Conservation (phyloP, 2,113 vertebrate genomes). For the Clupea harengus region DNA sequence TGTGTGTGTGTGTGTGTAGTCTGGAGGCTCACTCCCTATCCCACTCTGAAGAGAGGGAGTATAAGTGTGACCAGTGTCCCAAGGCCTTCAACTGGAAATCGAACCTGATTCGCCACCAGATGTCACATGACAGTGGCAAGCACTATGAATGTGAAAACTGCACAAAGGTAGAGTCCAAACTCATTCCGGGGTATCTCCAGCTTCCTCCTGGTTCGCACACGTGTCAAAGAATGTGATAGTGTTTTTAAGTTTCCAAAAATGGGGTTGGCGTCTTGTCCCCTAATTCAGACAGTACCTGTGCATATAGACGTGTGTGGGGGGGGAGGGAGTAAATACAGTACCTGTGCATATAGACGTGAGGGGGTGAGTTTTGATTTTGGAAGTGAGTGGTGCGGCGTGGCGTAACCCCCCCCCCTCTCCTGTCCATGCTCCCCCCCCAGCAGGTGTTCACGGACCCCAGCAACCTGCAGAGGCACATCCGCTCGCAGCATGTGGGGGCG, state of each 20-base stretch:
- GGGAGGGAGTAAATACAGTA: conserved; percentile 1
- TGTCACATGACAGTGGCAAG: conserved; percentile 99
- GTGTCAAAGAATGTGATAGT: not conserved
- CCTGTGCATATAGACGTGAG: too few species aligned
- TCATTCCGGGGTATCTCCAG: conserved; percentile 46
- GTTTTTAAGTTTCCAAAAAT: not conserved
- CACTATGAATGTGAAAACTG: conserved; percentile 99
- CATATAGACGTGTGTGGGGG: not conserved
- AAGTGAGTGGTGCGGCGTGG: not conserved
- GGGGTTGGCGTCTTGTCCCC: not conserved
- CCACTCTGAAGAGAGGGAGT: conserved; percentile 95
- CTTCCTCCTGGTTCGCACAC: too few species aligned
- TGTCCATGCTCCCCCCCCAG: conserved; percentile 82
- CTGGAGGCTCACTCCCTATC: conserved; percentile 92
- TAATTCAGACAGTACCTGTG: not conserved
- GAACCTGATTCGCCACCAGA: conserved; percentile 99
- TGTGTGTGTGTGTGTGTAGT: conserved; percentile 64
- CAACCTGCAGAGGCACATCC: conserved; percentile 99
- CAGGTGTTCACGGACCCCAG: conserved; percentile 99
- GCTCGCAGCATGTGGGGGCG: conserved; percentile 97
- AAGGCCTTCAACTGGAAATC: conserved; percentile 99
- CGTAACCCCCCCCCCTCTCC: conserved; percentile 46
- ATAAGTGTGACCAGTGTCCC: conserved; percentile 99
- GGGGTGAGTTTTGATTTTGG: not conserved
- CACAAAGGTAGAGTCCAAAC: conserved; percentile 98